Conservation (phyloP, 2,113 vertebrate species). For the Melanostigma gelatinosum region DNA sequence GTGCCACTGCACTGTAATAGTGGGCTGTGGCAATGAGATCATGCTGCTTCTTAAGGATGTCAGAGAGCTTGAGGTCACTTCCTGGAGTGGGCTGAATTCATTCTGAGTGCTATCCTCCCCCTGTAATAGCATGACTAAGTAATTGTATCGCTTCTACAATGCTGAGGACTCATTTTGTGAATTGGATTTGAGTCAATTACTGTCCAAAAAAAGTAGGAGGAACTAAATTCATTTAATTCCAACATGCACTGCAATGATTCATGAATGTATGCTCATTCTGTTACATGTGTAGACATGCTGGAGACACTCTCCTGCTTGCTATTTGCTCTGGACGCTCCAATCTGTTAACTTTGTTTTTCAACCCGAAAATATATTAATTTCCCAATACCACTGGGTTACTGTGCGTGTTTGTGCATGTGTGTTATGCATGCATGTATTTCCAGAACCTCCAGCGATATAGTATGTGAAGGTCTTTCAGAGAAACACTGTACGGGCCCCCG, state of each 20-base stretch:
- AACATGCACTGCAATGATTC: slow-evolving; percentile 16
- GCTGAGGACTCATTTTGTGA: slow-evolving; percentile 14
- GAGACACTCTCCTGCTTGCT: slow-evolving; percentile 27
- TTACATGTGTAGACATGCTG: slow-evolving; percentile 37
- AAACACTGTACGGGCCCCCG: slow-evolving; percentile 9
- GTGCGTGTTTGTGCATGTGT: slow-evolving; percentile 22
- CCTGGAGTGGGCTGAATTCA: slow-evolving; percentile 18
- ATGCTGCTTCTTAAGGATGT: slow-evolving; percentile 13
- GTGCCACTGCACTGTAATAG: slow-evolving; percentile 12
- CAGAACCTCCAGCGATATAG: background rate
- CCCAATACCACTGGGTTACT: background rate
- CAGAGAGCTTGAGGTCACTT: slow-evolving; percentile 19
- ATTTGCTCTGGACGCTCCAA: slow-evolving; percentile 39
- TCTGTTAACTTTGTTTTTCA: slow-evolving; percentile 47
- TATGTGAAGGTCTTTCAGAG: slow-evolving; percentile 55
- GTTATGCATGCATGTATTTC: slow-evolving; percentile 3
- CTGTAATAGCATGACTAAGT: slow-evolving; percentile 23
- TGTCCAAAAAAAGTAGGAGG: background rate
- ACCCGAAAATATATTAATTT: slow-evolving; percentile 13
- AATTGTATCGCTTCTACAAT: slow-evolving; percentile 1
- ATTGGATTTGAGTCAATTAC: slow-evolving; percentile 4
- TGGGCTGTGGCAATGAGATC: slow-evolving; percentile 33
- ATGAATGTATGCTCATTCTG: slow-evolving; percentile 9
- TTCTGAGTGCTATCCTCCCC: background rate
- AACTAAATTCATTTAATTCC: slow-evolving; percentile 15